Base-by-base conservation (phyloP, 2,888 invertebrate species). In the Acanthosepion lycidas region DNA sequence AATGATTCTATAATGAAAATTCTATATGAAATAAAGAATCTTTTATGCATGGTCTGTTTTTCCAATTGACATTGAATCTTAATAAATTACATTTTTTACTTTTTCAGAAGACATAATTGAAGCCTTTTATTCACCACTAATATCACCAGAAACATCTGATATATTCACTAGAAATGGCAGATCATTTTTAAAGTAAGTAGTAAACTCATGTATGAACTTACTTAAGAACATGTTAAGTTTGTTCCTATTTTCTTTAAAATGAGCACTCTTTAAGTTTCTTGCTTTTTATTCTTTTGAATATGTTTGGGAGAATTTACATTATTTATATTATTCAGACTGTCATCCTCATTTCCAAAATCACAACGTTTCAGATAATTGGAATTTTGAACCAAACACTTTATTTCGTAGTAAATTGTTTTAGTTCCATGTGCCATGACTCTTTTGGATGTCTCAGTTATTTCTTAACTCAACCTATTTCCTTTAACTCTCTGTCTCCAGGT, bases 141-240 rank as follows among this genome's bases (percentile, higher is more conserved):
- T 78, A 59, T 59, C 59, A 78, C 33, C n/a, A n/a, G 78, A 33
- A 78, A 78, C 78, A 15, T n/a, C 78, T n/a, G 78, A 78, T 78
- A 78, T 78, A 78, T 78, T 78, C n/a, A 15, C 78, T 78, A 78
- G 78, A 78, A 78, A n/a, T 78, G 78, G 78, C n/a, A 78, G 78
- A 78, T 78, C 78, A n/a, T 78, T 78, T n/a, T 78, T 78, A 78
- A 78, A 78, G 78, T 78, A 78, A 78, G 78, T 78, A 78, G 33
- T 33, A n/a, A n/a, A 15, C 18, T n/a, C 12, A 33, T n/a, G 2
- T 78, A 42, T 78, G n/a, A 78, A 15, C n/a, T n/a, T n/a, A n/a
- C 8, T 78, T 12, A 78, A 78, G 9, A 28, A 78, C 26, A 26
- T 64, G 6, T 64, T 23, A 26, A 64, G 26, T 8, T 64, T 26